Evolutionary conservation across 2,888 invertebrate species (phyloP), one percentile per base, ranked within the genome.

Genomic region (Lasioglossum vierecki): DNA sequence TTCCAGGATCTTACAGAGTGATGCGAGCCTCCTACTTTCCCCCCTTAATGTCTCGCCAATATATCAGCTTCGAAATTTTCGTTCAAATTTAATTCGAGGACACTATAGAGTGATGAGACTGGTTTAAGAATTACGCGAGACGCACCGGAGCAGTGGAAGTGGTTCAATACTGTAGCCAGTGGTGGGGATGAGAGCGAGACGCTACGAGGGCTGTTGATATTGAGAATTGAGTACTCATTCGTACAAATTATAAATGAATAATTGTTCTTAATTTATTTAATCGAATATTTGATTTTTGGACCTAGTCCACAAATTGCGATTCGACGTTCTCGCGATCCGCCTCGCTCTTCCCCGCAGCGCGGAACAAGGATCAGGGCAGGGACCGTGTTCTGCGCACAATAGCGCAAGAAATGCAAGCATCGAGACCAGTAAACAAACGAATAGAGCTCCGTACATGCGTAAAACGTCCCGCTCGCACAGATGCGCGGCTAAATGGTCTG

Each of bases 401-500:
- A 86, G 87, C 82, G 86, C 80, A 82, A 85, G 85, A 90, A 86
- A 88, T 79, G 81, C 86, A 76, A 63, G 85, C 85, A 78, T 80
- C 84, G 84, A 70, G 78, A 81, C 76, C 80, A 88, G 84, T 83
- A 84, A 89, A 88, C 89, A 88, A 89, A 89, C 90, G 90, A 86
- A 90, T 87, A 81, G 84, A 87, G 72, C 77, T 71, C 71, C 60
- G 83, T 88, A 90, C 85, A 88, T 74, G 83, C 89, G 87, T 87
- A 90, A 86, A 85, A 88, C 82, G 85, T 90, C 86, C 71, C 83
- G 79, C 80, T n/a, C 78, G 83, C 83, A 82, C 86, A 60, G 87
- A 85, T 76, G 86, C 90, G 78, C 89, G 78, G 86, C 87, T 89
- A 90, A 90, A 89, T 84, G 88, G 88, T 85, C 81, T 80, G 81